A percentile compares a stretch with the other conserved stretches of the same genome.
These are phyloP conservation scores for Threskiornis aethiopicus DNA, from an alignment of 2,797 vertebrate species.

Conservation along the genomic window DNA sequence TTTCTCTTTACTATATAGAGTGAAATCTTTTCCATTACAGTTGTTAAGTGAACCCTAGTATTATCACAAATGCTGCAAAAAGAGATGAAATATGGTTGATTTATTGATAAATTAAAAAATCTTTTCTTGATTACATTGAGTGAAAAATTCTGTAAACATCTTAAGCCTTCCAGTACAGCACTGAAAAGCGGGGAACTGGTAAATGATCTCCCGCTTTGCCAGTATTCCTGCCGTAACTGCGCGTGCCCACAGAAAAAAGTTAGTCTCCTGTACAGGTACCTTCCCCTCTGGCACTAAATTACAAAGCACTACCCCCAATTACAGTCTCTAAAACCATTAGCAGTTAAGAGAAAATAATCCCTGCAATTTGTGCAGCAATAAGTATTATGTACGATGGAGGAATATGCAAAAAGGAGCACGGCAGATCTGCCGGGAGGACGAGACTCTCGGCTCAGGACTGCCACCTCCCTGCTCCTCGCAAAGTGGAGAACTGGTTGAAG, in stretches of 20 bases:
- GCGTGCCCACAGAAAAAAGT: not conserved
- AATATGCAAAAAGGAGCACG: not conserved
- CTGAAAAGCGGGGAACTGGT: not conserved
- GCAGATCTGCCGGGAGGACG: not conserved
- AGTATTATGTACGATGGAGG: not conserved
- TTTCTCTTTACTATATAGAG: not conserved
- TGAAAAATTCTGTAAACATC: not conserved
- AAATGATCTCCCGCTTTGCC: not conserved
- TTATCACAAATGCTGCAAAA: not conserved
- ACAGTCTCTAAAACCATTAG: conserved; percentile 45
- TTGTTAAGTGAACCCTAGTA: not conserved
- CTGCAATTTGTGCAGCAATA: conserved; percentile 43
- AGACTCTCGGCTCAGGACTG: conserved; percentile 62
- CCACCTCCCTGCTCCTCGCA: conserved; percentile 59
- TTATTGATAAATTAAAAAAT: not conserved
- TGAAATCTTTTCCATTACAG: not conserved
- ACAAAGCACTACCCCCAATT: not conserved
- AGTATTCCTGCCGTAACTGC: not conserved
- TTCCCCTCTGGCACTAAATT: not conserved
- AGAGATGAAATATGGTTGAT: not conserved
- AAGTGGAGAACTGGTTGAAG: not conserved
- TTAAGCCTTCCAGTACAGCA: not conserved
- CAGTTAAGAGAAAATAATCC: conserved; percentile 64
- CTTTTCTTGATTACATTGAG: not conserved
- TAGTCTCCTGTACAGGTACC: not conserved